phyloP scores from a whole-genome alignment of 2,797 vertebrate genomes.

The Gymnoscopelus microlampas region DNA sequence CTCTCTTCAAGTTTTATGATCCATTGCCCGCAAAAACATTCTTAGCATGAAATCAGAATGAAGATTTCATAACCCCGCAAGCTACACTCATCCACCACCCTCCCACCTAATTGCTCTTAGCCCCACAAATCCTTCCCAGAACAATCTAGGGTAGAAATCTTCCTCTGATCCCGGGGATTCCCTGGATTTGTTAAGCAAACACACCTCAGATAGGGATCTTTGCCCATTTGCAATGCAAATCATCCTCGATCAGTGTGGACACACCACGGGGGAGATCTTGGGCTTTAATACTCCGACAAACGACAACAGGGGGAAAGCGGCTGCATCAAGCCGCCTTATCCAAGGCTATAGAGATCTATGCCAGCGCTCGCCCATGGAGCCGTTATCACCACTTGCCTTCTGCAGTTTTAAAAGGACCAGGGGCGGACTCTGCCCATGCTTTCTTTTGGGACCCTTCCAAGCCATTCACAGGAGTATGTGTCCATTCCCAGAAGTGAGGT shows the following conservation, averaged over 20 bases:
- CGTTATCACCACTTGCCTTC: constrained; percentile 74
- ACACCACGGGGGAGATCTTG: constrained; percentile 41
- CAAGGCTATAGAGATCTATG: constrained; percentile 30
- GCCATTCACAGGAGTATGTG: constrained; percentile 15
- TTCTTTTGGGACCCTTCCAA: constrained; percentile 16
- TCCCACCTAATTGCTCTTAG: constrained; percentile 16
- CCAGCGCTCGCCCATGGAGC: constrained; percentile 40
- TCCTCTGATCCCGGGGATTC: constrained; percentile 40
- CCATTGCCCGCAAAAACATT: constrained; percentile 22
- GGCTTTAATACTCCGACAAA: constrained; percentile 28
- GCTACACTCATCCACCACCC: constrained; percentile 15
- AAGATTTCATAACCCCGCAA: background rate
- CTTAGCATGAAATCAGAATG: constrained; percentile 33
- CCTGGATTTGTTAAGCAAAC: constrained; percentile 75
- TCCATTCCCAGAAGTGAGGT: background rate
- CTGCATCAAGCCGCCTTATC: constrained; percentile 43
- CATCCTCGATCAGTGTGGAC: constrained; percentile 49
- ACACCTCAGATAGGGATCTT: constrained; percentile 66
- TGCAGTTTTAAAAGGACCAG: constrained; percentile 55
- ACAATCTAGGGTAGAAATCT: constrained; percentile 51
- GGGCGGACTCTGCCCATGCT: constrained; percentile 22
- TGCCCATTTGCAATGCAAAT: constrained; percentile 81
- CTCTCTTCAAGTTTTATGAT: constrained; percentile 17
- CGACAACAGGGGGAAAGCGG: constrained; percentile 60
- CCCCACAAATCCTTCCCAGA: constrained; percentile 45